These are phyloP conservation scores for Poecile atricapillus DNA, from an alignment of 2,113 vertebrate species.

Conservation along the genomic window DNA sequence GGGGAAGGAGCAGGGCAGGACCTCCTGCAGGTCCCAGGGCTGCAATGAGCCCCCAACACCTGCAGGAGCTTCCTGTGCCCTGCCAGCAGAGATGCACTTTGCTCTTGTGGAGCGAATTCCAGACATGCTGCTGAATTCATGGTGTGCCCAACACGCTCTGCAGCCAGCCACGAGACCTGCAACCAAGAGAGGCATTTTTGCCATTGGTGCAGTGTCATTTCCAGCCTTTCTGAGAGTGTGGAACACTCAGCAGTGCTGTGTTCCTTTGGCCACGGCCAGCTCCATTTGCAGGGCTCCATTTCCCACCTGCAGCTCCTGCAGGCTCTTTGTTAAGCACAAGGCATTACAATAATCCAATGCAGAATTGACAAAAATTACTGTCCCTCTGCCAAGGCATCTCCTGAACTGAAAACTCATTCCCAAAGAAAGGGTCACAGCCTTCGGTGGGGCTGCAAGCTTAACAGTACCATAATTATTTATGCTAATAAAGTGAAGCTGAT, in stretches of 20 bases:
- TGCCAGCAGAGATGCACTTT: not conserved
- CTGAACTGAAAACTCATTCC: not conserved
- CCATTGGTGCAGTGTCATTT: not conserved
- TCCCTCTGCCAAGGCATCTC: not conserved
- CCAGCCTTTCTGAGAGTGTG: not conserved
- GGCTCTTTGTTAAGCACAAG: not conserved
- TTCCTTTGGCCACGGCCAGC: not conserved
- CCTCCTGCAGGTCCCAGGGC: not conserved
- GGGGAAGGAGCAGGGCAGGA: not conserved
- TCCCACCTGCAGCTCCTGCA: not conserved
- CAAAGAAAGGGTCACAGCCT: not conserved
- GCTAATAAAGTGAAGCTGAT: not conserved
- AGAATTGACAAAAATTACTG: not conserved
- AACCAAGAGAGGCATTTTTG: not conserved
- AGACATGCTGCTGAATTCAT: not conserved
- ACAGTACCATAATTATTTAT: not conserved
- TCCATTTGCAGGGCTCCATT: not conserved
- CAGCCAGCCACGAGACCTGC: not conserved
- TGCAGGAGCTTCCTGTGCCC: not conserved
- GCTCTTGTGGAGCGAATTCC: not conserved
- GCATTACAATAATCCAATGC: not conserved
- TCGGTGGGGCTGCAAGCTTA: not conserved
- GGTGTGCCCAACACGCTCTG: not conserved
- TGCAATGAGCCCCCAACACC: too few species aligned
- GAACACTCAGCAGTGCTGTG: not conserved